These are phyloP conservation scores for Dasyprocta punctata DNA, from an alignment of 2,113 vertebrate genomes.

Conservation along the genomic window DNA sequence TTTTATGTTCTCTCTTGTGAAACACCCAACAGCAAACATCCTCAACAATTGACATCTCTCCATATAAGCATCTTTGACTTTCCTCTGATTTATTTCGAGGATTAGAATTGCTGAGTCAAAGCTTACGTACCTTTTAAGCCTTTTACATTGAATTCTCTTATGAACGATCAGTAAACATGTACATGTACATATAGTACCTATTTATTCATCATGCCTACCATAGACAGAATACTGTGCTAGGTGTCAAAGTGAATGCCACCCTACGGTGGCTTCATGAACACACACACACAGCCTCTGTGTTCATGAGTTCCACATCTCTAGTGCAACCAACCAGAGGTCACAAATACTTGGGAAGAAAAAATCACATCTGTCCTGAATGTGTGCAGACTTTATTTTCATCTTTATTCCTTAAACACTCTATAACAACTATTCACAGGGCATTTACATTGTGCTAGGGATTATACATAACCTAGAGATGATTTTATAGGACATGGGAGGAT, in stretches of 20 bases:
- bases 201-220: background rate
- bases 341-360: background rate
- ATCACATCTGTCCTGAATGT: background rate
- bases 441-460: background rate
- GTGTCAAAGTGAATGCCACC: background rate
- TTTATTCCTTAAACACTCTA: background rate
- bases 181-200: rapidly evolving
- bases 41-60: background rate
- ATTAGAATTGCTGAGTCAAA: background rate
- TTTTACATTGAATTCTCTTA: background rate
- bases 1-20: background rate
- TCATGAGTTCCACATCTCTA: background rate
- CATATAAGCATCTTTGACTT: background rate
- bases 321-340: background rate
- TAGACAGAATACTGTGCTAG: background rate
- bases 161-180: background rate
- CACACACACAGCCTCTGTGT: background rate
- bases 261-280: background rate
- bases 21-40: background rate
- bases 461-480: background rate
- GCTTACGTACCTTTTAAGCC: background rate
- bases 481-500: background rate
- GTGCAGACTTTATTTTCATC: background rate
- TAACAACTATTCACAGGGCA: background rate
- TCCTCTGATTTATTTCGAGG: background rate